These are phyloP conservation scores for Melozone crissalis DNA, from an alignment of 2,113 vertebrate species.

Conservation along the genomic window DNA sequence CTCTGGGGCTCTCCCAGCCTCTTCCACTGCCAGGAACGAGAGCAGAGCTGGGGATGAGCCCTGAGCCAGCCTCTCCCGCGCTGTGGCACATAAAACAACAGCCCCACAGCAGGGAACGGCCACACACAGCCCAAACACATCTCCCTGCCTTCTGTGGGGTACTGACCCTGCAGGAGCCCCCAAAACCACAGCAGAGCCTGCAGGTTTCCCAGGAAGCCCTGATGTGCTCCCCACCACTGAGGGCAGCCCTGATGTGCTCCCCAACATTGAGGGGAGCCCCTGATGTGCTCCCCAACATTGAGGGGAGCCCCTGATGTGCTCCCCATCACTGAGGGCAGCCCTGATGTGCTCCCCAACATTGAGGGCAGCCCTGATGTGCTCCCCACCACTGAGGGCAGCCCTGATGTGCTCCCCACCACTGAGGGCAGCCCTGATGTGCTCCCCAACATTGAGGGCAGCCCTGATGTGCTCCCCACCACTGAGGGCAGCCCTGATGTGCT, in stretches of 20 bases:
- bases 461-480: not conserved
- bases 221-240: too few species aligned
- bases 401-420: not conserved
- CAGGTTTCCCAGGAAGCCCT: not conserved
- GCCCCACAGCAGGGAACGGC: not conserved
- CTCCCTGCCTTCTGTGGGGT: not conserved
- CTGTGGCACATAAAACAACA: not conserved
- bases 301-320: too few species aligned
- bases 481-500: too few species aligned
- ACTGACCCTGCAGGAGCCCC: not conserved
- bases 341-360: not conserved
- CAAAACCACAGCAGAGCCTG: not conserved
- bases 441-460: too few species aligned
- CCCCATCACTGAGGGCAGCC: too few species aligned
- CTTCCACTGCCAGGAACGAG: not conserved
- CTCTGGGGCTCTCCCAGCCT: not conserved
- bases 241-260: too few species aligned
- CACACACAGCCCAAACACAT: rapidly evolving
- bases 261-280: too few species aligned
- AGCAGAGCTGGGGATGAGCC: rapidly evolving
- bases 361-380: too few species aligned
- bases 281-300: too few species aligned
- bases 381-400: too few species aligned
- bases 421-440: too few species aligned
- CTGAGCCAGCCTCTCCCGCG: not conserved